Base-by-base conservation (phyloP, 2,888 invertebrate genomes). In the Craniophora ligustri region DNA sequence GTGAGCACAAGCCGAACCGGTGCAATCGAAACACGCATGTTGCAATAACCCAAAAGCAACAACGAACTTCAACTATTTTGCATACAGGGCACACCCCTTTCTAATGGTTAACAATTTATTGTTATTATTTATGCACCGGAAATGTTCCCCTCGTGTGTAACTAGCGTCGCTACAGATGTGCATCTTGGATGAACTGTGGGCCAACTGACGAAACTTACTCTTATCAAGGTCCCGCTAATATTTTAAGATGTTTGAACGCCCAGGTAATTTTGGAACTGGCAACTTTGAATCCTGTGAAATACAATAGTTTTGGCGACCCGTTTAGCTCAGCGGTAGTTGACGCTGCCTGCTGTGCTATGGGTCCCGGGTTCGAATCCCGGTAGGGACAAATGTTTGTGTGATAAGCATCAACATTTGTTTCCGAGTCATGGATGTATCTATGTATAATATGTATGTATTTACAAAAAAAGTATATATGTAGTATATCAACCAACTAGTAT, bases 81-180 rank as follows among this genome's bases (percentile, higher is more conserved):
- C 88, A 89, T 89, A 87, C 76, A 69, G 44, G 65, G 58, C 67
- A 76, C 82, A 81, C 84, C 87, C 86, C 76, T 73, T 66, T 56
- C 67, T 74, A 78, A 81, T 77, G 66, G 72, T 72, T 78, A 78
- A 75, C 70, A 69, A 79, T 79, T 78, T 85, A 83, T 86, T 86
- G 79, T 87, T 87, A 83, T 83, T 84, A 82, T 82, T 78, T 78
- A 79, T 79, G 76, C 74, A 82, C 81, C 81, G 84, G 83, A 85
- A 86, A 77, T 77, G 67, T 65, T 63, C 73, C 78, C 79, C 72
- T 73, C 49, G 66, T 48, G 60, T 62, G 63, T 67, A 74, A 68
- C 79, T 81, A 75, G 63, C 62, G 68, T 56, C 64, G 44, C 61
- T 54, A 63, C 70, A 59, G 51, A 62, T 65, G 64, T 68, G 64